Conservation (phyloP, 2,113 vertebrate species). For the Tringa solitaria region DNA sequence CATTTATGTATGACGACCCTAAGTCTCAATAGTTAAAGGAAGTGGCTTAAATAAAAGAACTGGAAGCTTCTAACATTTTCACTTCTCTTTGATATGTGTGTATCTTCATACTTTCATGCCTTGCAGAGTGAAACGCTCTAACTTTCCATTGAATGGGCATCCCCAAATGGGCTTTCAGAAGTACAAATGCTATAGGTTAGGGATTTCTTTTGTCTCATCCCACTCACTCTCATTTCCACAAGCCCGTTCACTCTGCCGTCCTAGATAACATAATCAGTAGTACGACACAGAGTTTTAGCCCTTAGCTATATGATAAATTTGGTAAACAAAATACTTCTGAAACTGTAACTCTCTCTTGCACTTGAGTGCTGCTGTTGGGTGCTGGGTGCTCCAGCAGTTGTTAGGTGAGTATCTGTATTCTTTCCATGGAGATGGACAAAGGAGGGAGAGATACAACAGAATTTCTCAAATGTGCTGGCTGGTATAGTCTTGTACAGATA, state of each 20-base stretch:
- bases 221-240: neutral
- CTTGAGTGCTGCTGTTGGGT: neutral
- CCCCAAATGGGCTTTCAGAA: conserved; percentile 13
- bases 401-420: neutral
- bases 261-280: neutral
- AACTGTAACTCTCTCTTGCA: neutral
- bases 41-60: neutral
- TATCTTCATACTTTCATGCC: neutral
- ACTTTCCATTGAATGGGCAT: neutral
- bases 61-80: neutral
- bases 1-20: neutral
- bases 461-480: neutral
- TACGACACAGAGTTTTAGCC: neutral
- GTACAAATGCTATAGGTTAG: neutral
- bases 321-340: neutral
- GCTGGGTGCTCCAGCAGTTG: neutral
- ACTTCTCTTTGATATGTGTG: neutral
- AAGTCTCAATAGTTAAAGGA: neutral
- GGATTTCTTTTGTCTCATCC: neutral
- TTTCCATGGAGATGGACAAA: neutral
- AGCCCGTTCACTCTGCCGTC: neutral
- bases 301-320: neutral
- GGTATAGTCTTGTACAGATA: neutral
- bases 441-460: neutral
- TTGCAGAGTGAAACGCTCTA: neutral